phyloP scores from a whole-genome alignment of 2,797 vertebrate genomes.

The Potorous gilbertii region DNA sequence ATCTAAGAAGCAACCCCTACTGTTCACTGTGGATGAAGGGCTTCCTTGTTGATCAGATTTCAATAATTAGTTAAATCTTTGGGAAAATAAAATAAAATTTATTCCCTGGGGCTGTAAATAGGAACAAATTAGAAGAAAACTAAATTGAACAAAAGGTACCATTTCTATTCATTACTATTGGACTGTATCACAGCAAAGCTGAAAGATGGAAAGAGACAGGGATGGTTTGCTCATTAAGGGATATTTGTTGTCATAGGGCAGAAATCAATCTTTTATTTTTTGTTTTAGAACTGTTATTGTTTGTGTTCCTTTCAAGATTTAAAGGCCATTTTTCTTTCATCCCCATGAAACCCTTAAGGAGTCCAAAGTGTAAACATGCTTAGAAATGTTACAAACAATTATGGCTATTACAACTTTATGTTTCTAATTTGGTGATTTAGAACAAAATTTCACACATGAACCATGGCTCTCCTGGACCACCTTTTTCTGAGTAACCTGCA shows the following conservation, averaged over 20 bases:
- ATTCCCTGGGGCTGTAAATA: not conserved
- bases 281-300: slow-evolving; percentile 43
- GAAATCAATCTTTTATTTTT: not conserved
- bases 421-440: slow-evolving; percentile 48
- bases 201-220: slow-evolving; percentile 23
- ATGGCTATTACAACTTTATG: slow-evolving; percentile 18
- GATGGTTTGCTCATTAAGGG: not conserved
- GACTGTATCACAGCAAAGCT: slow-evolving; percentile 59
- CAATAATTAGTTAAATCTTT: not conserved
- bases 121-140: not conserved
- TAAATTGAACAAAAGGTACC: not conserved
- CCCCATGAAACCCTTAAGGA: slow-evolving; percentile 38
- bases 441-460: slow-evolving; percentile 24
- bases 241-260: not conserved
- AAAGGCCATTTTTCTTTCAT: slow-evolving; percentile 43
- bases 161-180: slow-evolving; percentile 54
- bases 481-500: slow-evolving; percentile 52
- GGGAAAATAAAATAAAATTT: not conserved
- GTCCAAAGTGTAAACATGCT: not conserved
- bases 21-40: not conserved
- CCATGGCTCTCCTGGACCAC: slow-evolving; percentile 26
- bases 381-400: slow-evolving; percentile 61
- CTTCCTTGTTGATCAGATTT: slow-evolving; percentile 17
- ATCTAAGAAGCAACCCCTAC: not conserved
- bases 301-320: slow-evolving; percentile 24